Evolutionary conservation across 2,888 invertebrate genomes (phyloP).

Genomic region (Acanthosepion lycidas): DNA sequence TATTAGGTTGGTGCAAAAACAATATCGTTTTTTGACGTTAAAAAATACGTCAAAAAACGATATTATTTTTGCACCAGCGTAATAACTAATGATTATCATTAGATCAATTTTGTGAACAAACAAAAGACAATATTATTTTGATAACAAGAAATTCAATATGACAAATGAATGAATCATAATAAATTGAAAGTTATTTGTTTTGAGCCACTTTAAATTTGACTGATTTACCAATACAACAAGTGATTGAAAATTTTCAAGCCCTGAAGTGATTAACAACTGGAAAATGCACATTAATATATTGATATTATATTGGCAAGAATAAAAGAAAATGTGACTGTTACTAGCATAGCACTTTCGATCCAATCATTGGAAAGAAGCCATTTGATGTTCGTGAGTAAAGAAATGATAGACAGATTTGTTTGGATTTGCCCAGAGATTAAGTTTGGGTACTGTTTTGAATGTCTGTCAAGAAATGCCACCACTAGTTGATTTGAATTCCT

Average conservation of each 20-base stretch:
- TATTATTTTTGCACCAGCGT: too few relatives aligned
- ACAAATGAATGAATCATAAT: not conserved
- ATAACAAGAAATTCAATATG: not conserved
- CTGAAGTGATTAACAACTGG: not conserved
- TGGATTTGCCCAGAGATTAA: conserved; percentile 33
- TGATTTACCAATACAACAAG: not conserved
- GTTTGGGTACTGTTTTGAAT: conserved; percentile 21
- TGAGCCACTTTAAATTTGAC: too few relatives aligned
- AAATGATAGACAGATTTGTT: conserved; percentile 21
- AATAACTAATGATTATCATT: too few relatives aligned
- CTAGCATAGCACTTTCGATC: not conserved
- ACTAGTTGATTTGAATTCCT: conserved; percentile 21
- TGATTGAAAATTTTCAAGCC: not conserved
- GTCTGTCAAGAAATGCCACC: conserved; percentile 8
- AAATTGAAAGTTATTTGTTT: not conserved
- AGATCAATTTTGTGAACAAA: too few relatives aligned
- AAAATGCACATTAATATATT: not conserved
- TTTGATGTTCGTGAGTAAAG: conserved; percentile 21
- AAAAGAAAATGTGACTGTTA: not conserved
- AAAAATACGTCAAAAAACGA: too few relatives aligned
- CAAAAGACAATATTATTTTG: not conserved
- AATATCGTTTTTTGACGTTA: too few relatives aligned
- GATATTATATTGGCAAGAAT: not conserved
- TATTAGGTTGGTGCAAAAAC: too few relatives aligned
- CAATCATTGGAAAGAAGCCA: conserved; percentile 9